Conservation (phyloP, 2,113 vertebrate species). For the Neopipo cinnamomea region DNA sequence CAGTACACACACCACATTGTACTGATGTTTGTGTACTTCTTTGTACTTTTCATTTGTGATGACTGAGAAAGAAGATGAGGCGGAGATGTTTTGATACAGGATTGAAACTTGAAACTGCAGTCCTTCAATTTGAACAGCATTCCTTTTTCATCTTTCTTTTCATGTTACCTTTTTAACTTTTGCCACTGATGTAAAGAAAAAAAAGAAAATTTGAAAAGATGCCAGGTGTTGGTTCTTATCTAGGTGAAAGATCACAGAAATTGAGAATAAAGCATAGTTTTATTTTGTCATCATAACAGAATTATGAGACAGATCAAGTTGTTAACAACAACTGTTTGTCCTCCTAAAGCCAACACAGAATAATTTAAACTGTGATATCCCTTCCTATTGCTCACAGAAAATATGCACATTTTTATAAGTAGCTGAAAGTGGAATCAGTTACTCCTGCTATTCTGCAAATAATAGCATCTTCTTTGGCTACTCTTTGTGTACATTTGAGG, state of each 20-base stretch:
- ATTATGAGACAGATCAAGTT: slow-evolving; percentile 73
- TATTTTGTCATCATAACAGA: slow-evolving; percentile 70
- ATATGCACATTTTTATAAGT: slow-evolving; percentile 58
- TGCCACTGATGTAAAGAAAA: slow-evolving; percentile 81
- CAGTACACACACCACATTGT: slow-evolving; percentile 79
- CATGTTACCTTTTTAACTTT: slow-evolving; percentile 85
- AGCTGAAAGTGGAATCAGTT: slow-evolving; percentile 18
- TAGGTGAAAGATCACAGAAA: slow-evolving; percentile 81
- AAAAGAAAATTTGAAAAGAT: slow-evolving; percentile 79
- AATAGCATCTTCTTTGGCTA: not conserved
- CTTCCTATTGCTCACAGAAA: slow-evolving; percentile 15
- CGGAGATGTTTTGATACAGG: slow-evolving; percentile 81
- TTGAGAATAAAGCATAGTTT: slow-evolving; percentile 71
- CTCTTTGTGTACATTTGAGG: slow-evolving; percentile 3
- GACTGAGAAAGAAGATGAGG: slow-evolving; percentile 78
- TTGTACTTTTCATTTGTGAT: slow-evolving; percentile 81
- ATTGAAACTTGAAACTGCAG: slow-evolving; percentile 84
- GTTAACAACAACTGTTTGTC: slow-evolving; percentile 81
- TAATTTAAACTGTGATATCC: slow-evolving; percentile 61
- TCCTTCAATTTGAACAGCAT: slow-evolving; percentile 84
- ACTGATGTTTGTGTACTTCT: slow-evolving; percentile 83
- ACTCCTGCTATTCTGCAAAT: slow-evolving; percentile 4
- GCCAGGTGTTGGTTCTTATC: slow-evolving; percentile 80
- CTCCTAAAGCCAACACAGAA: slow-evolving; percentile 54
- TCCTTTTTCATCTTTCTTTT: slow-evolving; percentile 86